A percentile compares a stretch with the other conserved stretches of the same genome.
Conservation (phyloP, 2,113 vertebrate genomes). For the Cyanoderma ruficeps region DNA sequence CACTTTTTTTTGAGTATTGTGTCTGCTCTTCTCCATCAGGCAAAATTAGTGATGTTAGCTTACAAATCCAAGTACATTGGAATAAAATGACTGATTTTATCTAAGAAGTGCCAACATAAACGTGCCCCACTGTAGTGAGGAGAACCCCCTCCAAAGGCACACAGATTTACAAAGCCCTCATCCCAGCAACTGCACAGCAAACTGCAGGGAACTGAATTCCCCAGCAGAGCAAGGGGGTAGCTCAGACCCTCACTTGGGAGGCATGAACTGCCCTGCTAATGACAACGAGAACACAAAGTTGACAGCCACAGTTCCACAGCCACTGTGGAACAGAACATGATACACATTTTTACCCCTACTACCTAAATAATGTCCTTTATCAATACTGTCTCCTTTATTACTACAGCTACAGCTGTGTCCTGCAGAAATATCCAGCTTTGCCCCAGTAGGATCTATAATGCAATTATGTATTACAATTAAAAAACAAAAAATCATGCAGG, state of each 20-base stretch:
- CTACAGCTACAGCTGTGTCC: not conserved
- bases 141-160: not conserved
- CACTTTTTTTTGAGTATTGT: not conserved
- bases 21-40: not conserved
- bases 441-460: not conserved
- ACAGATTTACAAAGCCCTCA: not conserved
- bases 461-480: not conserved
- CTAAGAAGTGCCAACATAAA: not conserved
- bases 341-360: not conserved
- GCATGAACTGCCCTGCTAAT: not conserved
- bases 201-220: not conserved
- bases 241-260: not conserved
- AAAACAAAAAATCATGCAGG: not conserved
- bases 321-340: accelerated
- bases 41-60: not conserved
- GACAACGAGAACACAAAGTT: not conserved
- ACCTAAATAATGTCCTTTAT: not conserved
- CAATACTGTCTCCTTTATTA: not conserved
- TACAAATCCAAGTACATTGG: not conserved
- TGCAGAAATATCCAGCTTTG: not conserved
- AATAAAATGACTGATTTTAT: not conserved
- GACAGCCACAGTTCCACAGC: not conserved
- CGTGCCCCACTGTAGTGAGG: not conserved
- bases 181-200: not conserved
- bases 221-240: not conserved